These are phyloP conservation scores for Pandemis heparana DNA, from an alignment of 2,888 invertebrate genomes.

Conservation along the genomic window DNA sequence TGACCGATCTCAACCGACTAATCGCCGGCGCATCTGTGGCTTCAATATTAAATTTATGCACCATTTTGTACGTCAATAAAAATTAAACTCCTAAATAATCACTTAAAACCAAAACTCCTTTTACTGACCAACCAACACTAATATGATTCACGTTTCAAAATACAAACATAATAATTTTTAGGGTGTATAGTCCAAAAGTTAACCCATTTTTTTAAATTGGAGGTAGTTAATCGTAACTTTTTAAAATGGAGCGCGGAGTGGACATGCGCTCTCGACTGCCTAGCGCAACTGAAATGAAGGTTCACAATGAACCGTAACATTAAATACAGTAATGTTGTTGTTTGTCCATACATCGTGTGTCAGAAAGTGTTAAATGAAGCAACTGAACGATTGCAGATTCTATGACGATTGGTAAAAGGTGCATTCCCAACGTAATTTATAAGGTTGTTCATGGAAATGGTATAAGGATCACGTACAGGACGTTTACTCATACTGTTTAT, in stretches of 20 bases:
- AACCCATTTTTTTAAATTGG: constrained; percentile 21
- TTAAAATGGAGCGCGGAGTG: constrained; percentile 18
- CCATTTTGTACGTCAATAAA: constrained; percentile 59
- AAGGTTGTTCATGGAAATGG: background rate
- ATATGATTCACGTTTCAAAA: background rate
- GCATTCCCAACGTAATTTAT: background rate
- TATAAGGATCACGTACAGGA: constrained; percentile 1
- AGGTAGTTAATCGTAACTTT: constrained; percentile 24
- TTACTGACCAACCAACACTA: background rate
- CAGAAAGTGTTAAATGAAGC: constrained; percentile 15
- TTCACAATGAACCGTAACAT: constrained; percentile 26
- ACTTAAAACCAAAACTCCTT: background rate
- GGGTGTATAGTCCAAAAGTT: background rate
- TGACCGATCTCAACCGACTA: constrained; percentile 61
- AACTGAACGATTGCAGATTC: background rate
- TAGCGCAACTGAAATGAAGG: constrained; percentile 23
- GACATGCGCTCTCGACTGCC: constrained; percentile 25
- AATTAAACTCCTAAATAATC: background rate
- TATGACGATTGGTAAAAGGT: constrained; percentile 4
- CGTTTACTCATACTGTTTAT: constrained; percentile 24
- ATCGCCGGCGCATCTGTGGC: constrained; percentile 51
- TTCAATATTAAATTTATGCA: constrained; percentile 62
- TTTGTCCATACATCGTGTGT: constrained; percentile 8
- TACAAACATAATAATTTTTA: background rate
- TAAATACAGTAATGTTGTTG: constrained; percentile 28